Conservation (phyloP, 2,113 vertebrate genomes). For the Jaculus jaculus region DNA sequence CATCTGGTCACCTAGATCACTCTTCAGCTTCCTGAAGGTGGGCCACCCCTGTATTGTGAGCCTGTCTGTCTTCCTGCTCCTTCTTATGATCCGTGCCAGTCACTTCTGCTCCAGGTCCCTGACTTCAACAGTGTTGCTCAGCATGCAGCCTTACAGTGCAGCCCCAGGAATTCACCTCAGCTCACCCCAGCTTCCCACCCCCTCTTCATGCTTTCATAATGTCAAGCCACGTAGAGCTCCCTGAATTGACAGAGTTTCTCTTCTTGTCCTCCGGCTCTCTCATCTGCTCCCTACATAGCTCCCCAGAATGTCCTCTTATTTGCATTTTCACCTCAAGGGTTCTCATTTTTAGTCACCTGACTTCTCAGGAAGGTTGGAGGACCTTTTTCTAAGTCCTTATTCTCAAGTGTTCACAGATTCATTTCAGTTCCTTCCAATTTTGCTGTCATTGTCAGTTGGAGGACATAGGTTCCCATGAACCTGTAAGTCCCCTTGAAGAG, state of each 20-base stretch:
- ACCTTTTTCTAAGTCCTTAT: not conserved
- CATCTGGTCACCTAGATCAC: not conserved
- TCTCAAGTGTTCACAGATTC: not conserved
- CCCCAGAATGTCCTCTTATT: not conserved
- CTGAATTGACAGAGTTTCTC: too few species aligned
- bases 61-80: accelerated
- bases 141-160: not conserved
- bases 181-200: not conserved
- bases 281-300: not conserved
- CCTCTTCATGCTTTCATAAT: not conserved
- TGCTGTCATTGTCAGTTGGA: not conserved
- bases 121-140: not conserved
- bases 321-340: not conserved
- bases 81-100: too few species aligned
- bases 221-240: not conserved
- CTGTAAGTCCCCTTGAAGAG: not conserved
- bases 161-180: not conserved
- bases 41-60: not conserved
- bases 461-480: not conserved
- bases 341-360: not conserved
- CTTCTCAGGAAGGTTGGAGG: not conserved
- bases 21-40: not conserved
- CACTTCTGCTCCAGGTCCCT: not conserved
- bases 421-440: not conserved
- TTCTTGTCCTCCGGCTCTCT: not conserved